Percentiles rank a stretch among this genome's conserved stretches.
These are phyloP conservation scores for Morpho deidamia DNA, from an alignment of 2,888 invertebrate species.

Conservation along the genomic window DNA sequence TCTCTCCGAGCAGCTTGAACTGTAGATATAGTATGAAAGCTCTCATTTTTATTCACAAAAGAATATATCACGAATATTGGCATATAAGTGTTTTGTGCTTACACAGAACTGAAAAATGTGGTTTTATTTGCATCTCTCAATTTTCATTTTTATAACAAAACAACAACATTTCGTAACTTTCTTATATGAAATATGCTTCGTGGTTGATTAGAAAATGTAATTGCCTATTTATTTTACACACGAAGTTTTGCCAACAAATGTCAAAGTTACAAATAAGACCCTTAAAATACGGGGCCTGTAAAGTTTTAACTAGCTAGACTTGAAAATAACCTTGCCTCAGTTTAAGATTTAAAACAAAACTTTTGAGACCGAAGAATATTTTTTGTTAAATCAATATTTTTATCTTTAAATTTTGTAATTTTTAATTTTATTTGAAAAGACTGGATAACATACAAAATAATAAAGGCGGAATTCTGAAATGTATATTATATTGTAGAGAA, in stretches of 20 bases:
- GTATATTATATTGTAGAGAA: too few relatives aligned
- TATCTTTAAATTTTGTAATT: too few relatives aligned
- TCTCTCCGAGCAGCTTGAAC: background rate
- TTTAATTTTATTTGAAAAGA: too few relatives aligned
- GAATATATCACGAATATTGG: background rate
- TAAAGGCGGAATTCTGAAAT: too few relatives aligned
- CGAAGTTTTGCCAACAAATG: constrained; percentile 23
- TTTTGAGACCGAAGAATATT: constrained; percentile 28
- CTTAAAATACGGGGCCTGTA: constrained; percentile 29
- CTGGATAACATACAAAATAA: too few relatives aligned
- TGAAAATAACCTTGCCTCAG: constrained; percentile 28
- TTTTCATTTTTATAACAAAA: background rate
- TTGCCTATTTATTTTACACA: constrained; percentile 23
- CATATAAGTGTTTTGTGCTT: background rate
- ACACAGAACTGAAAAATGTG: background rate
- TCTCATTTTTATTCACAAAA: background rate
- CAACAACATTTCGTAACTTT: background rate
- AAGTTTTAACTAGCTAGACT: constrained; percentile 32
- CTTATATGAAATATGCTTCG: constrained; percentile 10
- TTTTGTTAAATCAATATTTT: background rate
- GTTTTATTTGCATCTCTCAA: background rate
- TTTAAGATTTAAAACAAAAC: constrained; percentile 31
- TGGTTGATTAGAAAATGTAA: constrained; percentile 11
- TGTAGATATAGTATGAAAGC: background rate
- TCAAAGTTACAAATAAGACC: constrained; percentile 26